phyloP scores from a whole-genome alignment of 2,888 invertebrate species.

The Clepsis dumicolana region DNA sequence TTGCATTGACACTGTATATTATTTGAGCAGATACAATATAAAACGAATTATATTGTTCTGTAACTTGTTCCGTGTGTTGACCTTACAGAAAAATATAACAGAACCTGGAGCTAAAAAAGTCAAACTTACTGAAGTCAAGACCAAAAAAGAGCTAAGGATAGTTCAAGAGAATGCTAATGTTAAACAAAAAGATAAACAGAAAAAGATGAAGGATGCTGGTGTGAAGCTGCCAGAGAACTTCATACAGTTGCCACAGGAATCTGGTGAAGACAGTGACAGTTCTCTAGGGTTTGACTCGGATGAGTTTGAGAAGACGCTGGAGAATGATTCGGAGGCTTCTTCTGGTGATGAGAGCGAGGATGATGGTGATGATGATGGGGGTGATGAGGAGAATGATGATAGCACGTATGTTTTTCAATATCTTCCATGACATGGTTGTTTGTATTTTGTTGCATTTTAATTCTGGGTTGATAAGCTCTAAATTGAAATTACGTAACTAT shows the following conservation, averaged over 20 bases:
- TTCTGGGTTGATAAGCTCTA: no score
- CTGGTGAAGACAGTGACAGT: constrained; percentile 64
- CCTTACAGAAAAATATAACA: constrained; percentile 12
- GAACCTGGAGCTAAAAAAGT: not conserved
- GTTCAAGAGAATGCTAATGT: constrained; percentile 47
- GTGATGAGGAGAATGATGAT: constrained; percentile 49
- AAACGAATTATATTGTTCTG: not conserved
- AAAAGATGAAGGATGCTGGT: constrained; percentile 62
- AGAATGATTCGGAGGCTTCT: constrained; percentile 57
- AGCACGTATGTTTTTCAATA: constrained; percentile 37
- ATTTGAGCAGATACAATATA: no score
- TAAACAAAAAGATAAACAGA: constrained; percentile 58
- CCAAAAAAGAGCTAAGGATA: constrained; percentile 46
- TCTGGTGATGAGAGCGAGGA: constrained; percentile 48
- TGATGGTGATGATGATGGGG: constrained; percentile 45
- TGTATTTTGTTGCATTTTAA: no score
- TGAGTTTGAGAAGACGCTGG: constrained; percentile 70
- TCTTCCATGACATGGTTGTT: not conserved
- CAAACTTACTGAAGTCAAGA: constrained; percentile 32
- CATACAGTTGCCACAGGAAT: constrained; percentile 59
- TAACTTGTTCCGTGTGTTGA: not conserved
- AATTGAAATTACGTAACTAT: no score
- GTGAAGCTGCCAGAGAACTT: constrained; percentile 65
- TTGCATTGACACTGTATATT: no score
- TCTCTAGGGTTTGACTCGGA: constrained; percentile 73